These are phyloP conservation scores for Coelinius sp. DNA, from an alignment of 2,888 invertebrate genomes.

Conservation along the genomic window DNA sequence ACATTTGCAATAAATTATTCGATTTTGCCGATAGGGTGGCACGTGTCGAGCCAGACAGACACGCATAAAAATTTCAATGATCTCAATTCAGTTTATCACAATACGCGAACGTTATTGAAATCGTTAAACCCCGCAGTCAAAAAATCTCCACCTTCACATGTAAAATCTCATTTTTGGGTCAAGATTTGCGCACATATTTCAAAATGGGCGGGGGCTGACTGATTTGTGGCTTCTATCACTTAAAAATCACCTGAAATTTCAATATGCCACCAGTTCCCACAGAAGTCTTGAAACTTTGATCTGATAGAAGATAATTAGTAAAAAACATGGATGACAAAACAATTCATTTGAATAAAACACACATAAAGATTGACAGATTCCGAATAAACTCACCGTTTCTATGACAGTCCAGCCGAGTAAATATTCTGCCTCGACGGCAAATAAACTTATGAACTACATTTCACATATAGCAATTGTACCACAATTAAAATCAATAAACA, in stretches of 20 bases:
- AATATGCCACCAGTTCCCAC: too few relatives aligned
- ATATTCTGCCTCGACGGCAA: conserved; percentile 62
- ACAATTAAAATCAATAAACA: conserved; percentile 61
- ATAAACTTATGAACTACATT: conserved; percentile 63
- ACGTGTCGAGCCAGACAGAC: conserved; percentile 24
- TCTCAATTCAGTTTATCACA: background rate
- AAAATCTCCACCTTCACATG: background rate
- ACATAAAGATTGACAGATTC: background rate
- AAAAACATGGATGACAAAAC: background rate
- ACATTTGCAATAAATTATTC: conserved; percentile 6
- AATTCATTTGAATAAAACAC: background rate
- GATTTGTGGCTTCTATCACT: background rate
- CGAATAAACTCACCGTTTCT: conserved; percentile 56
- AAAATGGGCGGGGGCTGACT: conserved; percentile 3
- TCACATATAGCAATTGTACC: conserved; percentile 58
- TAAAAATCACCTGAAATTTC: background rate
- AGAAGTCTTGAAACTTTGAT: too few relatives aligned
- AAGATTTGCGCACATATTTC: background rate
- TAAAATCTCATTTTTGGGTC: background rate
- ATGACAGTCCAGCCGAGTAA: conserved; percentile 52
- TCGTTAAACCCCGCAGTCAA: background rate
- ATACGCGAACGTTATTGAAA: background rate
- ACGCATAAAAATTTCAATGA: conserved; percentile 3
- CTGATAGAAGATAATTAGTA: background rate
- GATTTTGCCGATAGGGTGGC: conserved; percentile 21